phyloP scores from a whole-genome alignment of 2,888 invertebrate genomes.

The Capitulum mitella region DNA sequence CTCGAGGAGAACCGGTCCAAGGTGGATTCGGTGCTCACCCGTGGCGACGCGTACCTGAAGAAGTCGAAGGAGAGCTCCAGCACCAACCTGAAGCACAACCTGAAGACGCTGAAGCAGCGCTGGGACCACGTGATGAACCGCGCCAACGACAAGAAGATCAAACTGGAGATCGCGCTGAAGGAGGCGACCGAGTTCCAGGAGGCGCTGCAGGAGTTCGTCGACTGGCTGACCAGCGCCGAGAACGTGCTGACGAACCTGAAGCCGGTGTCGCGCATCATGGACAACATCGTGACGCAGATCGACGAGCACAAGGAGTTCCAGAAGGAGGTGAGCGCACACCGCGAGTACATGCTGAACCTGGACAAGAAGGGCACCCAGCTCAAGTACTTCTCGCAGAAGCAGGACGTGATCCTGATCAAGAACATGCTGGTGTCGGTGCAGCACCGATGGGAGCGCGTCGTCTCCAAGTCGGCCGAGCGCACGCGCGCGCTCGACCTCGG shows the following conservation, averaged over 20 bases:
- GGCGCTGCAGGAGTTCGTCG: slow-evolving; percentile 86
- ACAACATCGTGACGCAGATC: slow-evolving; percentile 85
- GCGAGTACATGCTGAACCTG: slow-evolving; percentile 87
- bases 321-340: slow-evolving; percentile 83
- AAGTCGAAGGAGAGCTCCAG: slow-evolving; percentile 58
- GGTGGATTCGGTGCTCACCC: slow-evolving; percentile 80
- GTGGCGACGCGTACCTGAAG: slow-evolving; percentile 81
- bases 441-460: slow-evolving; percentile 96
- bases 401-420: slow-evolving; percentile 97
- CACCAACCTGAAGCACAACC: slow-evolving; percentile 75
- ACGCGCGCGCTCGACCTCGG: slow-evolving; percentile 89
- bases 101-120: slow-evolving; percentile 79
- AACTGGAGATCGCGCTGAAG: slow-evolving; percentile 90
- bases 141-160: slow-evolving; percentile 94
- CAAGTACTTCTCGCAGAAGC: slow-evolving; percentile 98
- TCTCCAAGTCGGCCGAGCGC: slow-evolving; percentile 88
- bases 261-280: slow-evolving; percentile 88
- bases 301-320: slow-evolving; percentile 94
- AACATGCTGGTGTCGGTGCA: slow-evolving; percentile 94
- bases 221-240: slow-evolving; percentile 94
- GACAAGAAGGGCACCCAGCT: slow-evolving; percentile 97
- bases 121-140: slow-evolving; percentile 89
- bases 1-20: slow-evolving; percentile 84
- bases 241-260: slow-evolving; percentile 78
- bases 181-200: slow-evolving; percentile 94